Base-by-base conservation (phyloP, 2,113 vertebrate species). In the Percopsis transmontana region DNA sequence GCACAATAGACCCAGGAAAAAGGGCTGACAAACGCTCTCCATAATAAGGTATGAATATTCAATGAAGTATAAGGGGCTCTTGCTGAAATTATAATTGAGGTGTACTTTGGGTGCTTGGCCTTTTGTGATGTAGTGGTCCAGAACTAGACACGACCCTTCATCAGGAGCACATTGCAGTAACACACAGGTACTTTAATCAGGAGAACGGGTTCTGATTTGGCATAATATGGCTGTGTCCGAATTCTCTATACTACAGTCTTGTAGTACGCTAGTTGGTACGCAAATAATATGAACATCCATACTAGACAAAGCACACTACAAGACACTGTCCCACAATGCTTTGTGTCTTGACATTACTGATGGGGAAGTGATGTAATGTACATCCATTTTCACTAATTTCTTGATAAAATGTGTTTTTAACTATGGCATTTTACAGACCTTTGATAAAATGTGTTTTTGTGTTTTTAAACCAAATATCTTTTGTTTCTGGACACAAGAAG, bases 31-130 rank as follows among this genome's bases (percentile, higher is more conserved):
- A 85, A 76, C 77, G 67, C 41, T 42, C 51, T 56, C 70, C 64
- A 41, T 90, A 90, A 91, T 91, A 88, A 89, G 70, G 82, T 79
- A 92, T 91, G 89, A 93, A 92, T 93, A 92, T 92, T 92, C 89
- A 89, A 77, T 77, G 58, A 73, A 39, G 75, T 62, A 78, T 82
- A 38, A 1, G 18, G 24, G 71, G 48, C 54, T 84, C 44, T 58
- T 21, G 55, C 51, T 81, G 65, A 80, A 82, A 83, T 70, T 58
- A 83, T 85, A 68, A 77, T 79, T 58, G 67, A 80, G 75, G 48
- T 1, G 20, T 60, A 69, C 62, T 84, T 74, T 59, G 75, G 62
- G 73, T 71, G 62, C 67, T 59, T 21, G 9, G 40, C 61, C 69
- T 45, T 69, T 62, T 68, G 66, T 75, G 70, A 62, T 61, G 11